Percentiles rank a stretch among this genome's conserved stretches.
phyloP scores from a whole-genome alignment of 2,888 invertebrate genomes.

The Punctoribates punctum region DNA sequence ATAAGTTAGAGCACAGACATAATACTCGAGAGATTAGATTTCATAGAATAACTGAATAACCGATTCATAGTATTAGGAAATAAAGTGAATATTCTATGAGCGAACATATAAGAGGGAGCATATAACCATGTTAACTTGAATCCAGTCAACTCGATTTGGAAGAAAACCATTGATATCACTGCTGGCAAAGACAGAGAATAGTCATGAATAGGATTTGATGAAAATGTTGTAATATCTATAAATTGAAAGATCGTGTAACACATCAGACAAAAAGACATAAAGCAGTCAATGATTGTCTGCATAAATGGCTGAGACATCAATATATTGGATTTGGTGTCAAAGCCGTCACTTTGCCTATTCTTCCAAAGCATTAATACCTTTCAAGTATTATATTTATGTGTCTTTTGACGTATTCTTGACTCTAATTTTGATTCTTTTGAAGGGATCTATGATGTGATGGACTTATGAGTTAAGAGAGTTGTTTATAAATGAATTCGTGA shows the following conservation, averaged over 20 bases:
- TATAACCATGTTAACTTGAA: background rate
- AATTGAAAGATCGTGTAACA: slow-evolving; percentile 21
- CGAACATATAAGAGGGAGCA: background rate
- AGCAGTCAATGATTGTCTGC: background rate
- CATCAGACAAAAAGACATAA: no score
- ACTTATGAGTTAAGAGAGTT: background rate
- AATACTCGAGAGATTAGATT: slow-evolving; percentile 16
- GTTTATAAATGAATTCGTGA: slow-evolving; percentile 10
- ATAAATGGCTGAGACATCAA: slow-evolving; percentile 19
- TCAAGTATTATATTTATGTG: background rate
- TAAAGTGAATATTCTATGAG: slow-evolving; percentile 22
- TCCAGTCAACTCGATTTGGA: background rate
- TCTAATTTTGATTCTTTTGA: background rate
- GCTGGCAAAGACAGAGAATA: background rate
- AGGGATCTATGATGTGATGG: no score
- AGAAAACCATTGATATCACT: background rate
- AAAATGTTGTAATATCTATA: slow-evolving; percentile 11
- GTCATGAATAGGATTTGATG: no score
- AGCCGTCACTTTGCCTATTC: background rate
- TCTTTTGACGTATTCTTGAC: background rate
- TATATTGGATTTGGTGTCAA: background rate
- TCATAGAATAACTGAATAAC: slow-evolving; percentile 35
- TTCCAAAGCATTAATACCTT: background rate
- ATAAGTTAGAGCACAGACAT: slow-evolving; percentile 27
- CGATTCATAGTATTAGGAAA: slow-evolving; percentile 29